phyloP scores from a whole-genome alignment of 2,888 invertebrate species.

The Cataglyphis albicans region DNA sequence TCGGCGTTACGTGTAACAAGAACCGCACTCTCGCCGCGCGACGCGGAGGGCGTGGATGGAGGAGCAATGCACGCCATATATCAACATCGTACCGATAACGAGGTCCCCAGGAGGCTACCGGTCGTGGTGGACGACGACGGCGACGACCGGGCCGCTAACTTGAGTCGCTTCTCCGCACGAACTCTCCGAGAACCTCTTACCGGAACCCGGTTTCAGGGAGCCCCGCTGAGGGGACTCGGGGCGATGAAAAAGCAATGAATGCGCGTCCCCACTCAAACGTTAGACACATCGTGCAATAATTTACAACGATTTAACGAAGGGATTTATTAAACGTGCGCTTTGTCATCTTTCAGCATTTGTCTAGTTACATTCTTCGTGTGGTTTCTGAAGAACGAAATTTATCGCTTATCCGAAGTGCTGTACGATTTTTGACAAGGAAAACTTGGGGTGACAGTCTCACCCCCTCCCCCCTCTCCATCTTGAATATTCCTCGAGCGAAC shows the following conservation, averaged over 20 bases:
- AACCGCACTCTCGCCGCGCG: constrained; percentile 41
- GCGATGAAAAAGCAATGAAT: constrained; percentile 69
- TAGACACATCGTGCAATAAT: constrained; percentile 66
- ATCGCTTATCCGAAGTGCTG: neutral
- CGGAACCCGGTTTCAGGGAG: constrained; percentile 61
- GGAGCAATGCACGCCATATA: constrained; percentile 83
- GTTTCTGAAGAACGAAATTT: neutral
- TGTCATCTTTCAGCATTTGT: neutral
- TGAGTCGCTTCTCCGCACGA: constrained; percentile 63
- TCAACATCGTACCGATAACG: constrained; percentile 85
- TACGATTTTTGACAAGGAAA: neutral
- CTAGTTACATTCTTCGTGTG: constrained; percentile 4
- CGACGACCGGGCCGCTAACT: constrained; percentile 58
- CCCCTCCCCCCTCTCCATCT: no score
- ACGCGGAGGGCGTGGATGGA: constrained; percentile 78
- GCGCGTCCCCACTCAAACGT: constrained; percentile 54
- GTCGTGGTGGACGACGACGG: constrained; percentile 73
- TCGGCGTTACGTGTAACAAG: constrained; percentile 70
- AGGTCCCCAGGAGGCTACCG: constrained; percentile 84
- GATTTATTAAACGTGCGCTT: constrained; percentile 30
- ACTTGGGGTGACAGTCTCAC: neutral
- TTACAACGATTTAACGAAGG: constrained; percentile 60
- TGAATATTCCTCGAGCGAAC: neutral
- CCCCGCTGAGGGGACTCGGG: constrained; percentile 70
- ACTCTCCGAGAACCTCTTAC: constrained; percentile 28